These are phyloP conservation scores for Zaprionus obscuricornis DNA, from an alignment of 2,888 invertebrate genomes.

Conservation along the genomic window DNA sequence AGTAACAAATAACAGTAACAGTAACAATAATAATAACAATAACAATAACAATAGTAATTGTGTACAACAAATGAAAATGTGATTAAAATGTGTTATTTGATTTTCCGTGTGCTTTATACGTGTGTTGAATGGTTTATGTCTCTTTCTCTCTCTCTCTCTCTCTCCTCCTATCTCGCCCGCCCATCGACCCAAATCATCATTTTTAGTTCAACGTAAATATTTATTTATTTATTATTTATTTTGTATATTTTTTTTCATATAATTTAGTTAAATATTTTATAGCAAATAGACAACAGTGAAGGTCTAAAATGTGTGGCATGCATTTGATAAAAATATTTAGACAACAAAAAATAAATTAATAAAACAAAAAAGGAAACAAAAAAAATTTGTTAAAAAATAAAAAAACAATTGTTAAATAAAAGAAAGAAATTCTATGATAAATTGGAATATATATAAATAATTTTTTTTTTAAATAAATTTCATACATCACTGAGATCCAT, in stretches of 20 bases:
- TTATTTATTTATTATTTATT: constrained; percentile 21
- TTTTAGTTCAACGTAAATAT: constrained; percentile 18
- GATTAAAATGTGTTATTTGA: constrained; percentile 37
- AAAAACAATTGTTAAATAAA: constrained; percentile 11
- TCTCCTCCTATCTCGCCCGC: background rate
- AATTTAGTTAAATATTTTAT: background rate
- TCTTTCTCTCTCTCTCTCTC: background rate
- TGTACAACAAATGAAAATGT: constrained; percentile 34
- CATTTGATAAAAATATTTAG: constrained; percentile 40
- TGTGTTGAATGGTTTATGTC: constrained; percentile 50
- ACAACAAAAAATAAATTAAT: background rate
- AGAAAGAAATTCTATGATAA: too few relatives aligned
- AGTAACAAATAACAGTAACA: too few relatives aligned
- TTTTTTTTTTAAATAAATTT: constrained; percentile 11
- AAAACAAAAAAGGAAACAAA: constrained; percentile 10
- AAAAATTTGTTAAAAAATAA: constrained; percentile 10
- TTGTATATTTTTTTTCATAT: background rate
- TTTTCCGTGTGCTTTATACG: constrained; percentile 53
- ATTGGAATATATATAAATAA: background rate
- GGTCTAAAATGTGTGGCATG: constrained; percentile 73
- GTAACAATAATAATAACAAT: too few relatives aligned
- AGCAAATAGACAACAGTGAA: too few relatives aligned
- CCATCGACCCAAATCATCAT: background rate
- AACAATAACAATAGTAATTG: constrained; percentile 35
- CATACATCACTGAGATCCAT: constrained; percentile 81